Percentiles rank a stretch among this genome's conserved stretches.
These are phyloP conservation scores for Drosophila burlai DNA, from an alignment of 1,140 invertebrate genomes.

Conservation along the genomic window DNA sequence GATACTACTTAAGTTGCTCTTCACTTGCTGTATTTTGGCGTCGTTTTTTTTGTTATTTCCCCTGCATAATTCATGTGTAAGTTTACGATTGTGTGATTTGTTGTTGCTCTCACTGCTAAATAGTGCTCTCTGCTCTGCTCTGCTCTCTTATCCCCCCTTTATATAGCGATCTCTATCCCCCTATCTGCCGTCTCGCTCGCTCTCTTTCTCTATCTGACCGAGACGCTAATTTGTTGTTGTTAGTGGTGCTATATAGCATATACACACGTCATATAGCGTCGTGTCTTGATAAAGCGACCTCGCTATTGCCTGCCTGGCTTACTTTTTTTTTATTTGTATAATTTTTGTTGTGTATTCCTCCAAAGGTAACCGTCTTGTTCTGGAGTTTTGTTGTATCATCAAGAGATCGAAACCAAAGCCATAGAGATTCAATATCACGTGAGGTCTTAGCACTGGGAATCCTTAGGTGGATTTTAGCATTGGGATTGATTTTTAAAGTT, in stretches of 20 bases:
- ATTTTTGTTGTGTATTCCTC: conserved; percentile 8
- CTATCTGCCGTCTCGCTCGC: background rate
- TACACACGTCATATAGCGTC: conserved; percentile 31
- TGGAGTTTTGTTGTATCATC: background rate
- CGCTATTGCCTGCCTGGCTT: conserved; percentile 32
- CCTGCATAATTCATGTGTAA: conserved; percentile 45
- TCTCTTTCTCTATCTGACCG: conserved; percentile 24
- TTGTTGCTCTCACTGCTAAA: conserved; percentile 21
- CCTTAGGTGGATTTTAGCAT: background rate
- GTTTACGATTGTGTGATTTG: conserved; percentile 47
- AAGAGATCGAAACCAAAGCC: background rate
- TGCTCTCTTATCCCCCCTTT: conserved; percentile 12
- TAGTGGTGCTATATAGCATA: conserved; percentile 25
- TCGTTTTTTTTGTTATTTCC: conserved; percentile 42
- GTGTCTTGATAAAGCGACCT: conserved; percentile 46
- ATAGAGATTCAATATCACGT: conserved; percentile 15
- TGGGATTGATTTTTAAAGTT: background rate
- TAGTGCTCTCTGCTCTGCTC: conserved; percentile 14
- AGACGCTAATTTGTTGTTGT: conserved; percentile 53
- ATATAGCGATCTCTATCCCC: background rate
- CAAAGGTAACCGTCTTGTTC: conserved; percentile 19
- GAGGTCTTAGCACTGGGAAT: background rate
- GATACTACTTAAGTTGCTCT: background rate
- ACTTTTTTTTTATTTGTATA: conserved; percentile 17
- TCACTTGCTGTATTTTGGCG: conserved; percentile 37